phyloP scores from a whole-genome alignment of 2,888 invertebrate genomes.

The Camponotus fellah region DNA sequence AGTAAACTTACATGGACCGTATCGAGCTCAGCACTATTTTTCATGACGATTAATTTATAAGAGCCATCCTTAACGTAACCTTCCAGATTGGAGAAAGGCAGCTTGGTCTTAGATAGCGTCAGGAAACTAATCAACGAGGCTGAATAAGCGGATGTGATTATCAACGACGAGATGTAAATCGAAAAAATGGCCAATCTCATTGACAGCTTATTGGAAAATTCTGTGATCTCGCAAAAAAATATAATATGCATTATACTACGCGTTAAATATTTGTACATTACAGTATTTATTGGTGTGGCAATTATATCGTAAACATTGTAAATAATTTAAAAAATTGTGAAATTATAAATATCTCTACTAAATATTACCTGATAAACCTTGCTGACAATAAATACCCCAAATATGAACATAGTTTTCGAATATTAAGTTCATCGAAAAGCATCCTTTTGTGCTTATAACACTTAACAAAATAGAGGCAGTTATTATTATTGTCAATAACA shows the following conservation, averaged over 20 bases:
- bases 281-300: not conserved
- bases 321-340: not conserved
- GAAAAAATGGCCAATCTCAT: constrained; percentile 77
- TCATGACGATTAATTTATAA: constrained; percentile 75
- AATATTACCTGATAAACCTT: constrained; percentile 75
- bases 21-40: constrained; percentile 76
- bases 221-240: constrained; percentile 48
- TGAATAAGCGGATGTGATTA: constrained; percentile 78
- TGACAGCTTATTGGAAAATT: constrained; percentile 73
- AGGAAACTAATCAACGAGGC: constrained; percentile 79
- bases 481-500: constrained; percentile 60
- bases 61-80: constrained; percentile 76
- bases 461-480: constrained; percentile 68
- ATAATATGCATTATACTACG: not conserved
- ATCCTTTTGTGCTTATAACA: constrained; percentile 64
- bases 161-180: constrained; percentile 76
- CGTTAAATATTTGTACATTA: not conserved
- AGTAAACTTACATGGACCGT: constrained; percentile 70
- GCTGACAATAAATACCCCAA: constrained; percentile 82
- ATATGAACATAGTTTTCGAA: constrained; percentile 73
- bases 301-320: not conserved
- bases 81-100: constrained; percentile 79
- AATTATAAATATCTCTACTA: not conserved
- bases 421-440: constrained; percentile 52
- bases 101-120: constrained; percentile 63